Evolutionary conservation across 2,797 vertebrate species (phyloP), one percentile per base, ranked within the genome.

Genomic region (Danio choprae): DNA sequence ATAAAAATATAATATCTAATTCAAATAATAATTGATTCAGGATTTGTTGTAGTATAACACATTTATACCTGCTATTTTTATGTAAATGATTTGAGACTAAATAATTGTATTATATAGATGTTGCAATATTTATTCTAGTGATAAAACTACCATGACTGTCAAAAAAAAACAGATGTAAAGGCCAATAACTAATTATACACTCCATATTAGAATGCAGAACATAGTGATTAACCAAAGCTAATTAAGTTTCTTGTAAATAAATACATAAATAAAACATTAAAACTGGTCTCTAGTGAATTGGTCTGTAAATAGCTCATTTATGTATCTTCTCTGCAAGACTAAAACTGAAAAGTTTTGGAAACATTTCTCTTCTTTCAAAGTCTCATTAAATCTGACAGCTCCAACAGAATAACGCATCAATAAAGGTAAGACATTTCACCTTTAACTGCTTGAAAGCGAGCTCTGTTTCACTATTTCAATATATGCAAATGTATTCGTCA

Each of bases 381-480:
- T 71, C n/a, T 41, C 56, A 46, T 48, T 50, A 38, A 1, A 50
- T 38, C 43, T 4, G 4, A 50, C 9, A 1, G 22, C 48, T 74
- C 16, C 43, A 74, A 18, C 20, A 48, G 72, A 38, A 50, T 62
- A 50, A 60, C 48, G 10, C 58, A 20, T 50, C n/a, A 50, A 44
- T 62, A 5, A 44, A 58, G 20, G n/a, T 58, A 1, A 58, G 22
- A 51, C 16, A 48, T 38, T 48, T 63, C 6, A 62, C 22, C 11
- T 62, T 74, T 74, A 48, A 62, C 51, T 10, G 29, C 11, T 63
- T 65, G 11, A 77, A 43, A 7, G 38, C 20, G 29, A 67, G 56
- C n/a, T 2, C 40, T 9, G 41, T 56, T 77, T 53, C 13, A 77
- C 77, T 67, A 67, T 67, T 65, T 56, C 6, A 53, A 67, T 77